These are phyloP conservation scores for Eulemur albifrons DNA, from an alignment of 2,797 vertebrate genomes.

Conservation along the genomic window DNA sequence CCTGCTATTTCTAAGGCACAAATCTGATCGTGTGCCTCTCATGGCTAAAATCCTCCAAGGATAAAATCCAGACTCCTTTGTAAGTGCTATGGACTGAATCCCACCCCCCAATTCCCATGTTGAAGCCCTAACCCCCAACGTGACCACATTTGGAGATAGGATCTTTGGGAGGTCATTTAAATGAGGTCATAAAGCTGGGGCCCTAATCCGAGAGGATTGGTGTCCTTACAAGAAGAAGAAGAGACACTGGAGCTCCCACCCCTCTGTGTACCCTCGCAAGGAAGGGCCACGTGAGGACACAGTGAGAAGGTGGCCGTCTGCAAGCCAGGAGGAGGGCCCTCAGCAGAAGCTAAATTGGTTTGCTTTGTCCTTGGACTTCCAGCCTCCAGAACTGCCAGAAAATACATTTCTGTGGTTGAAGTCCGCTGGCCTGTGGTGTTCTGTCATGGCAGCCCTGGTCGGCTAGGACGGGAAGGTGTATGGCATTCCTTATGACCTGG, in stretches of 20 bases:
- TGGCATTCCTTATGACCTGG: rapidly evolving
- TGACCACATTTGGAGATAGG: neutral
- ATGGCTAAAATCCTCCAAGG: neutral
- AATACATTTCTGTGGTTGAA: neutral
- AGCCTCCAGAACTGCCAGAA: neutral
- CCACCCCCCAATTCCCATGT: rapidly evolving
- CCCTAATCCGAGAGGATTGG: neutral
- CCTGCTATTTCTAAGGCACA: neutral
- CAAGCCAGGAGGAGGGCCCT: neutral
- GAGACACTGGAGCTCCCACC: neutral
- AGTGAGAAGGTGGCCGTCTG: neutral
- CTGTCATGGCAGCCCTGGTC: rapidly evolving
- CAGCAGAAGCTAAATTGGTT: neutral
- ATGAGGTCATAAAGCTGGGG: neutral
- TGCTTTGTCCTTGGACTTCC: neutral
- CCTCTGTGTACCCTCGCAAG: neutral
- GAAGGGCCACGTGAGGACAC: neutral
- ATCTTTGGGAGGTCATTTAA: neutral
- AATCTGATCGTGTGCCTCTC: rapidly evolving
- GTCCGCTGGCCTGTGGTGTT: neutral
- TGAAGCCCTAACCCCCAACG: neutral
- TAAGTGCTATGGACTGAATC: neutral
- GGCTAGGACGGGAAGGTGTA: rapidly evolving
- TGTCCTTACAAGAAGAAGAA: neutral
- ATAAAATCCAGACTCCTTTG: neutral